Evolutionary conservation across 2,888 invertebrate species (phyloP), one percentile per base, ranked within the genome.

Genomic region (Agrilus biguttatus): DNA sequence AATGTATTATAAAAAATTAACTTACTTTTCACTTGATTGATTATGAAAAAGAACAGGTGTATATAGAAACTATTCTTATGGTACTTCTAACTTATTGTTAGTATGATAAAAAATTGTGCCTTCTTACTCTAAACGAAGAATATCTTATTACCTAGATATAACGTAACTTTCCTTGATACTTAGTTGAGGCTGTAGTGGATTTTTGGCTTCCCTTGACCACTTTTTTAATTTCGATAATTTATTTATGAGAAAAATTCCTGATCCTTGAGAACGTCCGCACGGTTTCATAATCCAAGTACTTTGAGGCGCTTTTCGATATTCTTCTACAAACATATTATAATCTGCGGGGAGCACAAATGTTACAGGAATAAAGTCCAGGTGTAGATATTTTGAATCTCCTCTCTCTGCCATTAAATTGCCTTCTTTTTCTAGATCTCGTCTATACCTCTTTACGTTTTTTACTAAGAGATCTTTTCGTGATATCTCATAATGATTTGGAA

Each of bases 241-340:
- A 64, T 95, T 95, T 54, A 96, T 92, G 43, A 95, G 73, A 64
- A 93, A 93, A 58, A 96, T 95, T 34, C 95, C 95, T n/a, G 86
- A 80, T 2, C 89, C 89, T 62, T 88, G 88, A 1, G 93, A 92
- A 68, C 93, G 88, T 23, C 92, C 92, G 62, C 92, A 91, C 0
- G 95, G 95, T 63, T 96, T 95, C 83, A 95, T 90, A 50, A 96
- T 96, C 95, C 95, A 96, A 1, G 93, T 95, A 54, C 88, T 88
- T 60, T 87, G 86, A 0, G 93, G 92, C 50, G 84, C 86, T 68
- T 91, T 92, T 42, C 92, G 75, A 62, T 93, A 96, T 61, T 95
- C 93, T 61, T 95, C 92, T 2, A 93, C 93, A 65, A 96, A 95
- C 78, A 93, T 83, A 63, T 93, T 95, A 64, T 96, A 96, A 67